Percentiles rank a stretch among this genome's conserved stretches.
Evolutionary conservation across 1,140 invertebrate species (phyloP).

Genomic region (Bradynema listronoti): DNA sequence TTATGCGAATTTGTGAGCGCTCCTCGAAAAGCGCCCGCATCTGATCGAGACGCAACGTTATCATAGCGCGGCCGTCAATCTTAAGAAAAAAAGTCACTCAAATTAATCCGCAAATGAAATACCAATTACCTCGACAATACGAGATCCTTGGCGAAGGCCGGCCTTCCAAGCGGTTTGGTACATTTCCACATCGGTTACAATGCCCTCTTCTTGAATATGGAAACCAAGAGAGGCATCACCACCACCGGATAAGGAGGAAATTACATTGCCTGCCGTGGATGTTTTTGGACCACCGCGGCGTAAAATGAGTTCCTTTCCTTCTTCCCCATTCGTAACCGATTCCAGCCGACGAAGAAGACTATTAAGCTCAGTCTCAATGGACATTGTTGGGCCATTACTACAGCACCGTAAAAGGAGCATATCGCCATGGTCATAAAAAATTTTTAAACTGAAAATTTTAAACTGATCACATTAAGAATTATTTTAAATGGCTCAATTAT

Average conservation of each 20-base stretch:
- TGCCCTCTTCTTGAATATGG: constrained; percentile 86
- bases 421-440: constrained; percentile 57
- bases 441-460: constrained; percentile 43
- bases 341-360: constrained; percentile 41
- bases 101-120: too few relatives aligned
- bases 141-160: constrained; percentile 77
- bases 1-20: constrained; percentile 74
- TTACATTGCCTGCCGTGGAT: too few relatives aligned
- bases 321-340: constrained; percentile 53
- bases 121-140: constrained; percentile 80
- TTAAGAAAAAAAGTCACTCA: too few relatives aligned
- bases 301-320: constrained; percentile 49
- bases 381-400: constrained; percentile 38
- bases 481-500: not conserved
- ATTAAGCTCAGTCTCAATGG: constrained; percentile 46
- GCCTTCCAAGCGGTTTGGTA: constrained; percentile 78
- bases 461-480: constrained; percentile 13
- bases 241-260: too few relatives aligned
- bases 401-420: constrained; percentile 49
- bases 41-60: constrained; percentile 80
- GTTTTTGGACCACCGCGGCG: too few relatives aligned
- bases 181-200: constrained; percentile 84
- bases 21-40: constrained; percentile 88
- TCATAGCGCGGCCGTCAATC: constrained; percentile 80
- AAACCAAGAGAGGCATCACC: constrained; percentile 82